Evolutionary conservation across 2,888 invertebrate species (phyloP).

Genomic region (Lottia gigantea): DNA sequence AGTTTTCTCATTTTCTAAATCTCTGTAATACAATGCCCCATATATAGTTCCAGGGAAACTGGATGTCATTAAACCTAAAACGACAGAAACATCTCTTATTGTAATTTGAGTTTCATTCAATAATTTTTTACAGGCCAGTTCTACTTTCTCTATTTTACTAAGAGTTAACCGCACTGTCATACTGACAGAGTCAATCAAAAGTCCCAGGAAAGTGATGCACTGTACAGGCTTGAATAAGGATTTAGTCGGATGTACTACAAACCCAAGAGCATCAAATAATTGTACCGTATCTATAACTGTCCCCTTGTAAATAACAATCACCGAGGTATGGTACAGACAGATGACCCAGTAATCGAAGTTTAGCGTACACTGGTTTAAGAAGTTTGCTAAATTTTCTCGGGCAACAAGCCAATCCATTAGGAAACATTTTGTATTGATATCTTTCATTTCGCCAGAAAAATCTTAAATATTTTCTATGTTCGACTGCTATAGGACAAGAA

Average conservation of each 20-base stretch:
- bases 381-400: constrained; percentile 4
- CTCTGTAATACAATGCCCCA: constrained; percentile 20
- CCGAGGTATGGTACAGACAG: constrained; percentile 12
- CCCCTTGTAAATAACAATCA: constrained; percentile 10
- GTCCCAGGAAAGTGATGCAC: neutral
- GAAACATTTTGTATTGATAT: constrained; percentile 6
- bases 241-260: constrained; percentile 18
- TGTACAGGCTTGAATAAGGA: neutral
- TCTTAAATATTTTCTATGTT: constrained; percentile 3
- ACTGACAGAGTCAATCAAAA: too few relatives aligned
- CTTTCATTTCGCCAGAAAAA: neutral
- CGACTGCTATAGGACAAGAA: neutral
- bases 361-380: constrained; percentile 1
- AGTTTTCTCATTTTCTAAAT: constrained; percentile 20
- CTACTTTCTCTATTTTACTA: neutral
- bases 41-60: constrained; percentile 9
- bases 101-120: neutral
- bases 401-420: constrained; percentile 3
- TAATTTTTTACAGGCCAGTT: neutral
- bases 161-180: neutral
- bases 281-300: constrained; percentile 11
- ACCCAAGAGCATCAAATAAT: neutral
- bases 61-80: constrained; percentile 16
- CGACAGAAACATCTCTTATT: constrained; percentile 11
- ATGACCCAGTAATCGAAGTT: neutral